These are phyloP conservation scores for Trichogramma pretiosum DNA, from an alignment of 1,140 invertebrate genomes.

Conservation along the genomic window DNA sequence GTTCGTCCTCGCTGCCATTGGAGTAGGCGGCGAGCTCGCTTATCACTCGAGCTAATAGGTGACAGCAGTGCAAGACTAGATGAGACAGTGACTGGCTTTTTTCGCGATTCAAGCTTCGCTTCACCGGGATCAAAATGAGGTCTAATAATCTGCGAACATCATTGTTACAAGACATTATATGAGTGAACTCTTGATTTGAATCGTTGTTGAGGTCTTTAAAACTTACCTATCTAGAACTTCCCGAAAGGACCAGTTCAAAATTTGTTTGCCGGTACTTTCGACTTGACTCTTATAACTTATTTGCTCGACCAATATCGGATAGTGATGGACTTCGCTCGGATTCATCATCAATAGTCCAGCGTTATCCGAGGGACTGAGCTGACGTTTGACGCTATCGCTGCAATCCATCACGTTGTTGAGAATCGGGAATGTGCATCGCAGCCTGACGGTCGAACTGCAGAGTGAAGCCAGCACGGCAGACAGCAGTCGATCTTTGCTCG, in stretches of 20 bases:
- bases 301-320: conserved; percentile 73
- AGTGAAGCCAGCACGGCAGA: conserved; percentile 75
- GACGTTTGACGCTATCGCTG: conserved; percentile 46
- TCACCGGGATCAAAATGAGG: conserved; percentile 71
- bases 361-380: conserved; percentile 61
- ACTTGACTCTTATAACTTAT: conserved; percentile 60
- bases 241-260: conserved; percentile 63
- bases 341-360: conserved; percentile 61
- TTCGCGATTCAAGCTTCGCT: conserved; percentile 54
- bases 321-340: conserved; percentile 62
- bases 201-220: too few species aligned
- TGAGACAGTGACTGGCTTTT: conserved; percentile 48
- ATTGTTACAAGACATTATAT: neutral
- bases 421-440: conserved; percentile 71
- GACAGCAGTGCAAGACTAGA: conserved; percentile 76
- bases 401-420: conserved; percentile 47
- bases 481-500: conserved; percentile 58
- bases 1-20: conserved; percentile 58
- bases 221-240: conserved; percentile 63
- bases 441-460: conserved; percentile 67
- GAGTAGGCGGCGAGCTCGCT: conserved; percentile 81
- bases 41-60: conserved; percentile 74
- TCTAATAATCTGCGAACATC: conserved; percentile 56
- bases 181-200: too few species aligned
- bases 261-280: conserved; percentile 37